Evolutionary conservation across 2,797 vertebrate genomes (phyloP).

Genomic region (Catostomus latipinnis): DNA sequence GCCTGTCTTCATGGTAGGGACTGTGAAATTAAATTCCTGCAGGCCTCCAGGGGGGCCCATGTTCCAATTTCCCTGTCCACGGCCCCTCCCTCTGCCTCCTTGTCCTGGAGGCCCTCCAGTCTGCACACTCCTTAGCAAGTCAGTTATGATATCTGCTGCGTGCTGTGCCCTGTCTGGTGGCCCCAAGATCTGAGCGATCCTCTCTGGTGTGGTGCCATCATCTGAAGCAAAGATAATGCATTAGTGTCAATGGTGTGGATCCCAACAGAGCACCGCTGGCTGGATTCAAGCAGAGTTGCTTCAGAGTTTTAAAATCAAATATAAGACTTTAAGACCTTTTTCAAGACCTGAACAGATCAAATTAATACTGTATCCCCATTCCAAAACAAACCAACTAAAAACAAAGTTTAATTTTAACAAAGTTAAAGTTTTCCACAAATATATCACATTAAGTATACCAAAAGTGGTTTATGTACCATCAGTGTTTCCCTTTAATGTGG

Average conservation of each 20-base stretch:
- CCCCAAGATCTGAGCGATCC: constrained; percentile 98
- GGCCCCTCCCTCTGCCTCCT: constrained; percentile 92
- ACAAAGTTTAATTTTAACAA: too few species aligned
- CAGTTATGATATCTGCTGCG: constrained; percentile 95
- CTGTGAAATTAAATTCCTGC: constrained; percentile 98
- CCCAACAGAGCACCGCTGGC: not conserved
- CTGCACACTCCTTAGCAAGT: constrained; percentile 96
- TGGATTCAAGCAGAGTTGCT: not conserved
- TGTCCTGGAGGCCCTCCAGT: constrained; percentile 88
- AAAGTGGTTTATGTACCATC: too few species aligned
- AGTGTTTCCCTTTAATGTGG: too few species aligned
- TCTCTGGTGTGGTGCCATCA: constrained; percentile 95
- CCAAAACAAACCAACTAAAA: too few species aligned
- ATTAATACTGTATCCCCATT: too few species aligned
- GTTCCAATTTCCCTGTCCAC: constrained; percentile 98
- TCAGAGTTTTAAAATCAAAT: too few species aligned
- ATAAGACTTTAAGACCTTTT: too few species aligned
- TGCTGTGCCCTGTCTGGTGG: constrained; percentile 97
- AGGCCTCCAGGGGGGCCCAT: constrained; percentile 98
- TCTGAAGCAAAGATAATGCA: constrained; percentile 74
- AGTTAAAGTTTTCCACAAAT: too few species aligned
- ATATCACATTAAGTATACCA: too few species aligned
- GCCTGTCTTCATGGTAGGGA: constrained; percentile 97
- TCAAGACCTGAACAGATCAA: too few species aligned
- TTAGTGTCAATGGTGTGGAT: not conserved